Evolutionary conservation across 2,113 vertebrate species (phyloP).

Genomic region (Chroicocephalus ridibundus): DNA sequence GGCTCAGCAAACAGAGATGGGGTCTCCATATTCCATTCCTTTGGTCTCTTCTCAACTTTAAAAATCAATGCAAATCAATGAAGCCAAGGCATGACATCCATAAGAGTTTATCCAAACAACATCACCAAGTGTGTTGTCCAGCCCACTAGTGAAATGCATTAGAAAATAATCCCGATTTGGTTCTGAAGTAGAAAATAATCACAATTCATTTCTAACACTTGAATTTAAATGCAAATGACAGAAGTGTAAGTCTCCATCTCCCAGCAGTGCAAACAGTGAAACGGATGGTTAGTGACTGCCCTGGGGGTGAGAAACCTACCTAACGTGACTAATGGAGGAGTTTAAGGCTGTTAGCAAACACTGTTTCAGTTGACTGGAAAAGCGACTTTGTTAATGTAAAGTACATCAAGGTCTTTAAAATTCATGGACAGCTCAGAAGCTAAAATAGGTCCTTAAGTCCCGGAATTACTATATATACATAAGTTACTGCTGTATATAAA

Average conservation of each 20-base stretch:
- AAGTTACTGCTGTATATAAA: not conserved
- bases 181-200: not conserved
- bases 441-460: not conserved
- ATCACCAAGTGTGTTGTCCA: not conserved
- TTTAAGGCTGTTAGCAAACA: not conserved
- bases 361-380: not conserved
- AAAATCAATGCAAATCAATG: not conserved
- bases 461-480: not conserved
- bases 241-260: not conserved
- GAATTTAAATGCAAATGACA: not conserved
- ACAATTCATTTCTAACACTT: not conserved
- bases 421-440: not conserved
- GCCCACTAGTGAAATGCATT: accelerated
- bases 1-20: not conserved
- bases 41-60: not conserved
- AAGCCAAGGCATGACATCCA: not conserved
- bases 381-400: not conserved
- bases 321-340: not conserved
- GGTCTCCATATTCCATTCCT: not conserved
- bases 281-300: not conserved
- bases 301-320: not conserved
- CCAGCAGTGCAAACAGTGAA: not conserved
- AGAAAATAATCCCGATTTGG: not conserved
- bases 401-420: not conserved
- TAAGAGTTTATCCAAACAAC: not conserved